Base-by-base conservation (phyloP, 2,888 invertebrate species). In the Spisula subtruncata region DNA sequence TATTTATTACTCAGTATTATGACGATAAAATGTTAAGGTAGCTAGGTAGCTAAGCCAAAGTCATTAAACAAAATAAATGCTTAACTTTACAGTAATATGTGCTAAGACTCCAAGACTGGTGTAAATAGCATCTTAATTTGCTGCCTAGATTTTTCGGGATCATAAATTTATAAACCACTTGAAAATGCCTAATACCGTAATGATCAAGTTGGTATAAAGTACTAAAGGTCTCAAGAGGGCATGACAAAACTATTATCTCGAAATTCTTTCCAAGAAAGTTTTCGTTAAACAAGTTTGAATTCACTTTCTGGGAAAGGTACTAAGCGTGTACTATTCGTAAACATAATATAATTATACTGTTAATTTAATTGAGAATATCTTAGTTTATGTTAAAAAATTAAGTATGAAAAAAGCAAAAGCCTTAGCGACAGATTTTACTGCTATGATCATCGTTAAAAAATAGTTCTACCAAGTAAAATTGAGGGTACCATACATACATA, bases 81-180 rank as follows among this genome's bases (percentile, higher is more conserved):
- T 25, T 25, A 41, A 66, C 60, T n/a, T 25, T n/a, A 66, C 60
- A 25, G 25, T 66, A 66, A 66, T 66, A 66, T 25, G n/a, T 10
- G 25, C 25, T 66, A 66, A 66, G 60, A n/a, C 60, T 25, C 4
- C 0, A 5, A 66, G 25, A 66, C 60, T 25, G 6, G 25, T 66
- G 25, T 35, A 18, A 75, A 32, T 75, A 75, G 0, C 14, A 75
- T 75, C 32, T 75, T 75, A 75, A 75, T 75, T 32, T 75, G 75
- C 16, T 16, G 35, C 75, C 20, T 32, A 0, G 20, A 32, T 75
- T 35, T n/a, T 75, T 32, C 18, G 18, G 29, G 60, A 75, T 35
- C 51, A 84, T 84, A 75, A 84, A 48, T 84, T 51, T 32, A 51
- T 51, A 51, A 85, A 51, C 41, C 85, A 46, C 85, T 85, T 85